Conservation (phyloP, 2,888 invertebrate species). For the Diplolepis rosae region DNA sequence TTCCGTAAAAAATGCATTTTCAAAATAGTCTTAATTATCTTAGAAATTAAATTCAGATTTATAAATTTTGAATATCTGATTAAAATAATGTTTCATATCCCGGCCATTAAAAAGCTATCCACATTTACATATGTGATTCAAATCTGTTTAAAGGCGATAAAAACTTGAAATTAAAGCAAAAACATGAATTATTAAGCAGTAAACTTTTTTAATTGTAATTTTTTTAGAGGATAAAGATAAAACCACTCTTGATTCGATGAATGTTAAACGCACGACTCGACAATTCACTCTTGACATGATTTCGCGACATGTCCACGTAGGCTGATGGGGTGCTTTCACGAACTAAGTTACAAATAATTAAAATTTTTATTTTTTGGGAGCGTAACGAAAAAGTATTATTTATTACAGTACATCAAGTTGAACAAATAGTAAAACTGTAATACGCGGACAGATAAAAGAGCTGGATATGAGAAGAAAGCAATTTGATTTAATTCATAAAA, state of each 20-base stretch:
- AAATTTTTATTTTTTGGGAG: slow-evolving; percentile 16
- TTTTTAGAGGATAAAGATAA: background rate
- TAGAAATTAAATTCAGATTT: background rate
- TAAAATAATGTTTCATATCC: background rate
- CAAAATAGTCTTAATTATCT: too few species aligned
- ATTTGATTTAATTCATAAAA: too few species aligned
- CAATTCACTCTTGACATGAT: slow-evolving; percentile 25
- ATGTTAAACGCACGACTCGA: background rate
- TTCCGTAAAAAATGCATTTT: too few species aligned
- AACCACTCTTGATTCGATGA: slow-evolving; percentile 3
- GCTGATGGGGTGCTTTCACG: slow-evolving; percentile 22
- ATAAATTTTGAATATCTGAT: background rate
- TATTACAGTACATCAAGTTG: too few species aligned
- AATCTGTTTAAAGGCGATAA: background rate
- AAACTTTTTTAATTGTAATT: background rate
- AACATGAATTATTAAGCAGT: background rate
- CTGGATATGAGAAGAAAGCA: too few species aligned
- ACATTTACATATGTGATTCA: background rate
- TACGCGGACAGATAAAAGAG: too few species aligned
- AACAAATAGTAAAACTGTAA: too few species aligned
- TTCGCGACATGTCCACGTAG: slow-evolving; percentile 19
- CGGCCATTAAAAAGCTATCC: background rate
- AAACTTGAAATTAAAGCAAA: slow-evolving; percentile 5
- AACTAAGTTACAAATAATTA: slow-evolving; percentile 26
- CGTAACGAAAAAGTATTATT: slow-evolving; percentile 17